Conservation (phyloP, 1,140 invertebrate species). For the Chlorops oryzae region DNA sequence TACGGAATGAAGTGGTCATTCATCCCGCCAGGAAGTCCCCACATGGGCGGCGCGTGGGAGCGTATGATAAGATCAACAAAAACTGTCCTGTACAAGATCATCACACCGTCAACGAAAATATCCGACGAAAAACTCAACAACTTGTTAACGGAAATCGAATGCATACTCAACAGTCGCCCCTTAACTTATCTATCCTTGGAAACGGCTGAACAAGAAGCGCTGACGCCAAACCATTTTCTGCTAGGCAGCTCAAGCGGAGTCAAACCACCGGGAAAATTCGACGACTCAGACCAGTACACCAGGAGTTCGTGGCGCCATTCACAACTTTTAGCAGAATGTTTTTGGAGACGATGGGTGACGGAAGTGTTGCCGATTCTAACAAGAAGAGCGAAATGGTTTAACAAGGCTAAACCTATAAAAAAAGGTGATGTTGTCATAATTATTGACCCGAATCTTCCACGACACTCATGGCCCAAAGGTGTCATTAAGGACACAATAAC, state of each 20-base stretch:
- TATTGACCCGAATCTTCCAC: conserved; percentile 19
- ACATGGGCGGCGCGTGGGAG: conserved; percentile 26
- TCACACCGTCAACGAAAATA: conserved; percentile 1
- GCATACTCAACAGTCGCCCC: conserved; percentile 21
- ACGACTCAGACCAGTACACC: background rate
- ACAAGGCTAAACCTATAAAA: background rate
- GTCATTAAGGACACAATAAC: background rate
- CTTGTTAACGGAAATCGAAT: conserved; percentile 24
- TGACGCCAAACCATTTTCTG: conserved; percentile 35
- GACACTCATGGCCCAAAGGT: conserved; percentile 27
- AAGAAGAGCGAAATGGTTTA: background rate
- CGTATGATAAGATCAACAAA: conserved; percentile 19
- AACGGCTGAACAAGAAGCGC: conserved; percentile 23
- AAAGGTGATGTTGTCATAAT: conserved; percentile 20
- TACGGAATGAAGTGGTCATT: conserved; percentile 25
- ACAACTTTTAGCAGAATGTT: background rate
- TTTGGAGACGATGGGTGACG: background rate
- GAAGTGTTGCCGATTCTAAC: background rate
- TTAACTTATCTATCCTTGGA: too few relatives aligned
- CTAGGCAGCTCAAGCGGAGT: conserved; percentile 9
- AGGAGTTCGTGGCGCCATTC: background rate
- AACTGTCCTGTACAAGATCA: conserved; percentile 18
- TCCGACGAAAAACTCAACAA: too few relatives aligned
- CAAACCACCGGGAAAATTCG: background rate
- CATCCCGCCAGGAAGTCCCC: conserved; percentile 29